phyloP scores from a whole-genome alignment of 2,888 invertebrate species.

The Caenorhabditis doughertyi region DNA sequence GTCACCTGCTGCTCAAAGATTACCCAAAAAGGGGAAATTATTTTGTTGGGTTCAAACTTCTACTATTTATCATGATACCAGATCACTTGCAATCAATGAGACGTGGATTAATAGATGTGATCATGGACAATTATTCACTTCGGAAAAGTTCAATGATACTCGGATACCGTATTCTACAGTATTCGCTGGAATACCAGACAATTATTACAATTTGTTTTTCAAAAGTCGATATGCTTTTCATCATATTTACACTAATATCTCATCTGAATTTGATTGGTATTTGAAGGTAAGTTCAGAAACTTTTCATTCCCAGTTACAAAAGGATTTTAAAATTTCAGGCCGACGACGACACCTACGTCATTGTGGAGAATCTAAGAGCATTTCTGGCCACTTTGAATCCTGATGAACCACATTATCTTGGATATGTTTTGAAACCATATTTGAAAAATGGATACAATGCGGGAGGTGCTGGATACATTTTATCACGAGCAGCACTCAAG shows the following conservation, averaged over 20 bases:
- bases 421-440: slow-evolving; percentile 74
- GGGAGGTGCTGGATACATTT: slow-evolving; percentile 76
- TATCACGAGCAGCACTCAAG: slow-evolving; percentile 71
- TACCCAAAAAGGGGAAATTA: slow-evolving; percentile 66
- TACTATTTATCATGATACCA: slow-evolving; percentile 62
- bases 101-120: slow-evolving; percentile 76
- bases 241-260: slow-evolving; percentile 70
- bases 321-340: slow-evolving; percentile 62
- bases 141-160: slow-evolving; percentile 58
- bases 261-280: slow-evolving; percentile 76
- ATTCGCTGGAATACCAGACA: slow-evolving; percentile 72
- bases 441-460: slow-evolving; percentile 76
- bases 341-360: slow-evolving; percentile 77
- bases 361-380: slow-evolving; percentile 72
- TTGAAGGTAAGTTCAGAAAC: slow-evolving; percentile 69
- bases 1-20: slow-evolving; percentile 59
- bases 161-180: slow-evolving; percentile 75
- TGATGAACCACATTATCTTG: slow-evolving; percentile 70
- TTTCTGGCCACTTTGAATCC: slow-evolving; percentile 70
- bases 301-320: not conserved
- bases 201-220: slow-evolving; percentile 73
- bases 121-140: slow-evolving; percentile 77
- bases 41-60: slow-evolving; percentile 71
- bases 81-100: slow-evolving; percentile 72
- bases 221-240: slow-evolving; percentile 74